Percentiles rank a stretch among this genome's conserved stretches.
phyloP scores from a whole-genome alignment of 1,140 invertebrate species.

The Sycobia sp. region DNA sequence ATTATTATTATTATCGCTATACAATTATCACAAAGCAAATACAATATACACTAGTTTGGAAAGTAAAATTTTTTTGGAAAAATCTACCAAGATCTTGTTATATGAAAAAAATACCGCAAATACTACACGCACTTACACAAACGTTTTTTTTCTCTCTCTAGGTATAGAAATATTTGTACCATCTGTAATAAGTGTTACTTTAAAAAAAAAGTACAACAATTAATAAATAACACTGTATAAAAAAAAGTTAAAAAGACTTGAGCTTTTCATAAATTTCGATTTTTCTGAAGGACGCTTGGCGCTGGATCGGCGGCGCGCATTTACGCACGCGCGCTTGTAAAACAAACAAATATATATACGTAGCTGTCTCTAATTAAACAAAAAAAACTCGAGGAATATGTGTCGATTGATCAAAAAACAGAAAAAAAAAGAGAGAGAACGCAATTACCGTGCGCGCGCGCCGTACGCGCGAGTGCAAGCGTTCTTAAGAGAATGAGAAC shows the following conservation, averaged over 20 bases:
- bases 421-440: constrained; percentile 14
- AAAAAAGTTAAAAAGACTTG: constrained; percentile 34
- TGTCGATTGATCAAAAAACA: constrained; percentile 17
- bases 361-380: too few relatives aligned
- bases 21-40: constrained; percentile 11
- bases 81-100: constrained; percentile 22
- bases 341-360: too few relatives aligned
- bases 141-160: constrained; percentile 37
- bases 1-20: constrained; percentile 2
- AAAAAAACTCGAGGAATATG: constrained; percentile 22
- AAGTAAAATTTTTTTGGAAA: too few relatives aligned
- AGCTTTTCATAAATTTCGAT: constrained; percentile 32
- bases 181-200: constrained; percentile 57
- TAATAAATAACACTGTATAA: constrained; percentile 46
- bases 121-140: constrained; percentile 25
- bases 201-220: constrained; percentile 45
- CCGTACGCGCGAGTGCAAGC: constrained; percentile 21
- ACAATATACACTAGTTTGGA: not conserved
- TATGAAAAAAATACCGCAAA: constrained; percentile 20
- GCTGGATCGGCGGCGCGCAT: constrained; percentile 1
- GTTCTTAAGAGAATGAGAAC: too few relatives aligned
- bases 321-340: not conserved
- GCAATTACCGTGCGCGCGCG: constrained; percentile 1
- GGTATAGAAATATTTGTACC: constrained; percentile 58
- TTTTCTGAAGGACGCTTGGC: constrained; percentile 22